Conservation (phyloP, 2,888 invertebrate genomes). For the Acholoe squamosa region DNA sequence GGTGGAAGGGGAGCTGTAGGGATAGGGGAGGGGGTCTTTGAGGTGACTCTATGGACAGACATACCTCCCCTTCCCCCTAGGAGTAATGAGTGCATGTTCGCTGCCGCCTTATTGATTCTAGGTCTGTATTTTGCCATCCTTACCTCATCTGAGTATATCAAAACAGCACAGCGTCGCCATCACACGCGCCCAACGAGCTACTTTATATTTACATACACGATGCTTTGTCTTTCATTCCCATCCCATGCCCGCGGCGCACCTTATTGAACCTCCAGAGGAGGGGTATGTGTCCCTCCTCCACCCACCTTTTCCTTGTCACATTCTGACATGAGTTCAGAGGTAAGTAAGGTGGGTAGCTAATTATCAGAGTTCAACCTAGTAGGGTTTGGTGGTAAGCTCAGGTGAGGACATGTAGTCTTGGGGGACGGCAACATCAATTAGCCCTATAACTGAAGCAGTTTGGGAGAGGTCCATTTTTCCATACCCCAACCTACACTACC, state of each 20-base stretch:
- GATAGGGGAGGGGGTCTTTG: not conserved
- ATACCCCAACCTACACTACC: not conserved
- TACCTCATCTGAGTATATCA: constrained; percentile 16
- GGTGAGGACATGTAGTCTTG: not conserved
- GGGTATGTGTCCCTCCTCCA: too few species aligned
- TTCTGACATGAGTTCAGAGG: too few species aligned
- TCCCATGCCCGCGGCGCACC: not conserved
- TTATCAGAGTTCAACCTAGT: not conserved
- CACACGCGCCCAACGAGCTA: constrained; percentile 44
- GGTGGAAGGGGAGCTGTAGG: not conserved
- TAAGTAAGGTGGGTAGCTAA: not conserved
- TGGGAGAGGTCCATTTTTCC: constrained; percentile 28
- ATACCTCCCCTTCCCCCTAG: not conserved
- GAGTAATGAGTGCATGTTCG: constrained; percentile 52
- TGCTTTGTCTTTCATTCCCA: not conserved
- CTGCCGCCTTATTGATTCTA: constrained; percentile 39
- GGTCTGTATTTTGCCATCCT: constrained; percentile 39
- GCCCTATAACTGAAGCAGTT: constrained; percentile 24
- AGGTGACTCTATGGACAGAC: not conserved
- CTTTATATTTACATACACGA: constrained; percentile 60
- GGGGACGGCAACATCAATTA: not conserved
- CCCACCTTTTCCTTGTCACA: too few species aligned
- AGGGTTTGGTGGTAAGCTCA: too few species aligned
- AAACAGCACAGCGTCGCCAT: not conserved
- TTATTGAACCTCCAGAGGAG: not conserved